A percentile compares a stretch with the other conserved stretches of the same genome.
These are phyloP conservation scores for Pseudomyrmex sp. DNA, from an alignment of 1,140 invertebrate genomes.

Conservation along the genomic window DNA sequence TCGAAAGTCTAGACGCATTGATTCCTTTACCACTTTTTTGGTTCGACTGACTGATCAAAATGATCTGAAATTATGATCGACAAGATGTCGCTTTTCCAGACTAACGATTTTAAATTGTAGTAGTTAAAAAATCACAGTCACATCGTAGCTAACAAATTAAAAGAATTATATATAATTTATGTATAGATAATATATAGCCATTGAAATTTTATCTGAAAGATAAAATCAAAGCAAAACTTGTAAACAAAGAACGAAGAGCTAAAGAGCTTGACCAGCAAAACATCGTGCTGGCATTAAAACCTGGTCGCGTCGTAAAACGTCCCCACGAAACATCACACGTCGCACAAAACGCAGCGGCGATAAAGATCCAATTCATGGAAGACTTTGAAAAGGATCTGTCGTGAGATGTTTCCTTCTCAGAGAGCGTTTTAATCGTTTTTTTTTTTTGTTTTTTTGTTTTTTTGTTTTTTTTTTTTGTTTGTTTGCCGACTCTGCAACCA, in stretches of 20 bases:
- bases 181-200: neutral
- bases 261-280: constrained; percentile 63
- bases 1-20: constrained; percentile 64
- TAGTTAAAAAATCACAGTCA: too few species aligned
- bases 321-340: constrained; percentile 43
- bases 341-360: constrained; percentile 59
- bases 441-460: neutral
- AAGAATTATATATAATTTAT: neutral
- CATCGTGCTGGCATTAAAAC: constrained; percentile 63
- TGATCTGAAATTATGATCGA: neutral
- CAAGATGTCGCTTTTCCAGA: neutral
- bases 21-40: constrained; percentile 21
- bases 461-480: neutral
- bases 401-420: constrained; percentile 6
- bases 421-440: constrained; percentile 45
- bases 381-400: constrained; percentile 47
- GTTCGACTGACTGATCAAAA: neutral
- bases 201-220: constrained; percentile 19
- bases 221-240: constrained; percentile 29
- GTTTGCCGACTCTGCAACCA: constrained; percentile 5
- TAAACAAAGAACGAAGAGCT: constrained; percentile 50
- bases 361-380: constrained; percentile 47
- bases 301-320: constrained; percentile 65
- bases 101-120: neutral
- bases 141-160: neutral